These are phyloP conservation scores for Phalacrocorax brasilianus DNA, from an alignment of 2,113 vertebrate genomes.

Conservation along the genomic window DNA sequence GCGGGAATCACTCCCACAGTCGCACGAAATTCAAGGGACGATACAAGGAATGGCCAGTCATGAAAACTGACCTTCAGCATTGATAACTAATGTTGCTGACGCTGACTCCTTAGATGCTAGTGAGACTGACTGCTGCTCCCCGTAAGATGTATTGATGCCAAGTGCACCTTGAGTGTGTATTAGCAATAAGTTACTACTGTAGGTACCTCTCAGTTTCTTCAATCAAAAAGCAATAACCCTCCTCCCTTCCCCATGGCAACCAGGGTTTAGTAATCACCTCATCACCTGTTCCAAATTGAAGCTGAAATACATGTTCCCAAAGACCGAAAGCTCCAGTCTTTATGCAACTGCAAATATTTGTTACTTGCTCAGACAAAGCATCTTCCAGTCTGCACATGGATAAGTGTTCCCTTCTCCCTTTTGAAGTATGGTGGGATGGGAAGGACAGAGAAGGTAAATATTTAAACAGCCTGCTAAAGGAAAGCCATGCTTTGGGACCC, in stretches of 20 bases:
- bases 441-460: conserved; percentile 28
- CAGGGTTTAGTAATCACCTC: conserved; percentile 41
- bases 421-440: conserved; percentile 16
- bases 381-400: neutral
- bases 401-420: neutral
- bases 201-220: conserved; percentile 26
- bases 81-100: neutral
- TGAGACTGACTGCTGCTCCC: conserved; percentile 14
- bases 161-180: neutral
- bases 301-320: neutral
- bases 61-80: conserved; percentile 24
- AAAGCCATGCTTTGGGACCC: neutral
- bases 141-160: neutral
- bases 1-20: neutral
- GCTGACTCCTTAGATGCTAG: neutral
- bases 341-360: conserved; percentile 22
- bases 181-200: conserved; percentile 34
- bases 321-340: neutral
- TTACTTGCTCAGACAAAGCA: neutral
- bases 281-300: conserved; percentile 36
- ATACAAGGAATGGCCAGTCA: neutral
- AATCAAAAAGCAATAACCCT: conserved; percentile 56
- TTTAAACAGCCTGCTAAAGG: conserved; percentile 26
- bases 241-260: conserved; percentile 56
- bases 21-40: neutral